Conservation (phyloP, 2,888 invertebrate genomes). For the Sminthurides aquaticus region DNA sequence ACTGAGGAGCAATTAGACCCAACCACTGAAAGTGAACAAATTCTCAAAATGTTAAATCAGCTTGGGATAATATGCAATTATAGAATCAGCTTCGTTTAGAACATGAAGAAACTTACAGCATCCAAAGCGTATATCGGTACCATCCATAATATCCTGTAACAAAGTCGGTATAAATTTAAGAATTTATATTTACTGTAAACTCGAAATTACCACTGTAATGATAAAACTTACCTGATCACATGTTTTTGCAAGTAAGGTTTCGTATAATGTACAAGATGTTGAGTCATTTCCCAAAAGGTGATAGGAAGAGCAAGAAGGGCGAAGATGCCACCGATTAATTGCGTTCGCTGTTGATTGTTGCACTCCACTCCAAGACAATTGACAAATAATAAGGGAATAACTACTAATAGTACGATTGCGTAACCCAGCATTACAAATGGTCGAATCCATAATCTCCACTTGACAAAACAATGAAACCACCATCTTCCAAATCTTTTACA, state of each 20-base stretch:
- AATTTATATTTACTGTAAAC: too few relatives aligned
- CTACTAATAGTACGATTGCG: slow-evolving; percentile 68
- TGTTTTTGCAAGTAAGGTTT: slow-evolving; percentile 87
- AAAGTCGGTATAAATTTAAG: slow-evolving; percentile 28
- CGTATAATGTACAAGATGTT: slow-evolving; percentile 87
- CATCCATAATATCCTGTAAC: slow-evolving; percentile 86
- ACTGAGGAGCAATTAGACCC: slow-evolving; percentile 75
- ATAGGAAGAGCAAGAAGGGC: slow-evolving; percentile 83
- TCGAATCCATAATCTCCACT: slow-evolving; percentile 84
- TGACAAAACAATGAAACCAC: slow-evolving; percentile 27
- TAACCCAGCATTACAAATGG: slow-evolving; percentile 74
- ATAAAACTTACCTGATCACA: slow-evolving; percentile 67
- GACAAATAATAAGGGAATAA: slow-evolving; percentile 73
- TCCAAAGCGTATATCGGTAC: slow-evolving; percentile 92
- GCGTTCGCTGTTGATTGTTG: slow-evolving; percentile 31
- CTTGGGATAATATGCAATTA: too few relatives aligned
- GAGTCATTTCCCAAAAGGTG: slow-evolving; percentile 88
- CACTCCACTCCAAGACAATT: slow-evolving; percentile 51
- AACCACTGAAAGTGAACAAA: slow-evolving; percentile 59
- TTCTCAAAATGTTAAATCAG: background rate
- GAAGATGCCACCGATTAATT: slow-evolving; percentile 58
- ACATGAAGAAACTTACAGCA: slow-evolving; percentile 67
- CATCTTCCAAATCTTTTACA: slow-evolving; percentile 35
- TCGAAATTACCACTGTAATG: too few relatives aligned
- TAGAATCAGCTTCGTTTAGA: background rate